Evolutionary conservation across 2,113 vertebrate genomes (phyloP), one percentile per base, ranked within the genome.

Genomic region (Rhegmatorhina hoffmannsi): DNA sequence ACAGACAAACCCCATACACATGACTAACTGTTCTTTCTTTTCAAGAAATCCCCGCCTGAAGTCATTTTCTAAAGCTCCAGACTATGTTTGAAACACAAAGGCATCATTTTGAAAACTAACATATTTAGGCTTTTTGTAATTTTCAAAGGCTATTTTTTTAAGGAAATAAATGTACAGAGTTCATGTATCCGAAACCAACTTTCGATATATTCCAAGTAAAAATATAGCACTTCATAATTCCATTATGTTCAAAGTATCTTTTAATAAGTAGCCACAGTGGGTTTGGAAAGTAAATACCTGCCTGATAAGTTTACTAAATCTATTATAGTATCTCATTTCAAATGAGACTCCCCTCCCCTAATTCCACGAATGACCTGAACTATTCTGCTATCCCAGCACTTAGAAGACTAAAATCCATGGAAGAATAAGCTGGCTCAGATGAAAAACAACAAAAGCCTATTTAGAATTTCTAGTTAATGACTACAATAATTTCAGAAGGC

Each of bases 341-440:
- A 84, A 89, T 16, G 13, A 93, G 56, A 68, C 31, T 92, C 69
- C 38, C 53, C 73, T 94, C 66, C 85, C 64, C 76, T 82, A 64
- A 53, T 76, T 75, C 29, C 56, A 90, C 52, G 85, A 90, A 96
- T 52, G 76, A 94, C 88, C 92, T 84, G 83, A 96, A 94, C 79
- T 94, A 75, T 92, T 93, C 75, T 82, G 69, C 64, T 87, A 78
- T 56, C 73, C 73, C 64, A 92, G 33, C 52, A 75, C 90, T 87
- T 78, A 75, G 24, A 78, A 89, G 47, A 78, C 56, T 75, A 96
- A 90, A 83, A 81, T 40, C 17, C 33, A 81, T 3, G 62, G 50
- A 67, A 64, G 36, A 90, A 95, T 18, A 81, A 92, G 56, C 62
- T 53, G 31, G 20, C 72, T 84, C 83, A 78, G 56, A 86, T 23